Evolutionary conservation across 2,797 vertebrate species (phyloP).

Genomic region (Smutsia gigantea): DNA sequence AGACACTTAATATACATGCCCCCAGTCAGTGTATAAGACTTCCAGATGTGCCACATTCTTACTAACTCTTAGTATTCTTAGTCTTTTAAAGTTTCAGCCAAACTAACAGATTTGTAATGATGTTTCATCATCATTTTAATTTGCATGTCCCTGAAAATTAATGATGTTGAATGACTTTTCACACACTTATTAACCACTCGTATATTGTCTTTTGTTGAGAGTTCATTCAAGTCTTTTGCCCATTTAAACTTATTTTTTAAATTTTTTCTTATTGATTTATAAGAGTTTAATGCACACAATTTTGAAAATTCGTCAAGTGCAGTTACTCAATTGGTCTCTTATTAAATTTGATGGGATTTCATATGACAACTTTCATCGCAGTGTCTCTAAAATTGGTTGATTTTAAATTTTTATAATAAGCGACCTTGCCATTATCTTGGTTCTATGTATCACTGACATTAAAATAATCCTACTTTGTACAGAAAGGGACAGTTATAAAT

Average conservation of each 20-base stretch:
- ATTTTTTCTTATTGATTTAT: neutral
- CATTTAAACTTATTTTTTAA: neutral
- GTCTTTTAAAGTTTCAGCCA: neutral
- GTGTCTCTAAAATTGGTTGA: neutral
- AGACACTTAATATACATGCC: neutral
- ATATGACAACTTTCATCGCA: neutral
- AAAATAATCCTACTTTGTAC: neutral
- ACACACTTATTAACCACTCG: neutral
- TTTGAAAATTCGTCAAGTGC: neutral
- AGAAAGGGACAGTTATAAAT: conserved; percentile 11
- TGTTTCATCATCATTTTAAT: neutral
- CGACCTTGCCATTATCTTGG: neutral
- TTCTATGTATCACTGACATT: neutral
- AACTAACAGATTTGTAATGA: neutral
- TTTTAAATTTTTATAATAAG: conserved; percentile 3
- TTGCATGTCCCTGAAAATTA: neutral
- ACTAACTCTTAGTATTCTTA: neutral
- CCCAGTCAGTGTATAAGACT: neutral
- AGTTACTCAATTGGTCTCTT: neutral
- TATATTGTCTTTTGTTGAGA: neutral
- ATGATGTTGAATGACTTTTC: neutral
- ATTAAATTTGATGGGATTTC: neutral
- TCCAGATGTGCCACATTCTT: neutral
- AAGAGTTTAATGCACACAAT: neutral
- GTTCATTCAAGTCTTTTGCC: neutral